Base-by-base conservation (phyloP, 2,113 vertebrate species). In the Datnioides undecimradiatus region DNA sequence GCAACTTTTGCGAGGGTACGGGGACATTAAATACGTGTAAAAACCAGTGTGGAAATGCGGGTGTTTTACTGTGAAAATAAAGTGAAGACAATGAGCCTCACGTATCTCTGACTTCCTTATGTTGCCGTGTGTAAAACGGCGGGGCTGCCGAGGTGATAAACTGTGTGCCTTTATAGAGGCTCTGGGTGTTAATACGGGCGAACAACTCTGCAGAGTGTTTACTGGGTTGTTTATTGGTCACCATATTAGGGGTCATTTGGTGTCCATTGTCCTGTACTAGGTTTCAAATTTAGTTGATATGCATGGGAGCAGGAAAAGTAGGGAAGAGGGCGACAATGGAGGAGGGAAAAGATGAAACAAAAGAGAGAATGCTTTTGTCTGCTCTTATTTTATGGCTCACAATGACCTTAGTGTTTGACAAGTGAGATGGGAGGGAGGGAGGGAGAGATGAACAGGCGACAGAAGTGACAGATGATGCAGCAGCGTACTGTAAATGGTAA, bases 321-420 rank as follows among this genome's bases (percentile, higher is more conserved):
- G 5, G 29, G 33, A n/a, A 33, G 17, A 13, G 17, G 54, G 36
- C 84, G 38, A 90, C 69, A 82, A 78, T 34, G 46, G 36, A 45
- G 3, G 46, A 63, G 8, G 8, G 33, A n/a, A 64, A 58, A 34
- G 60, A 64, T 55, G 27, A 29, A 19, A 41, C 43, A 48, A 62
- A 6, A 27, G 27, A 69, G 63, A 36, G 33, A 66, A 36, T 1
- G 16, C 73, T 58, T 83, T 80, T 88, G 82, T 90, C 34, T 54
- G 21, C 57, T 62, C 75, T 79, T 49, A 49, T 86, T 85, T 64
- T 19, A 45, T 27, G 0, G 40, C 41, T 76, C 59, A 89, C 82
- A 87, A 84, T 85, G 91, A 86, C 72, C 74, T 68, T 17, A 60
- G 82, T 90, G 82, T 91, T 76, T 82, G 79, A 85, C 75, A 70